Percentiles rank a stretch among this genome's conserved stretches.
Evolutionary conservation across 92 coral and sea anemone species (phyloP).

Genomic region (Nematostella vectensis): DNA sequence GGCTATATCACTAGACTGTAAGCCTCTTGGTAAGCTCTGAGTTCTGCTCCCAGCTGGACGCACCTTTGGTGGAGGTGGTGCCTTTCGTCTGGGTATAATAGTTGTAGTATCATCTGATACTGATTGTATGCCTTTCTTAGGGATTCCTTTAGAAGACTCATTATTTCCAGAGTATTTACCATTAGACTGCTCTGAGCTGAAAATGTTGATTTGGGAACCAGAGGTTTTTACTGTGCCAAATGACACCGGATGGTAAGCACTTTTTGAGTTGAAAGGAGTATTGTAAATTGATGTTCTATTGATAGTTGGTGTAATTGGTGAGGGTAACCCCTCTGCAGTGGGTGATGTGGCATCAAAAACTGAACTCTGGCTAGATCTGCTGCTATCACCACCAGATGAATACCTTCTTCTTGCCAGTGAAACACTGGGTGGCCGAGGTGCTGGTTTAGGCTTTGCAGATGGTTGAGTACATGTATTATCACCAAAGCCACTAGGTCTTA

Average conservation of each 20-base stretch:
- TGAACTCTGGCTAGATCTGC: neutral
- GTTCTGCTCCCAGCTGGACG: neutral
- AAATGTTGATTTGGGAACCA: neutral
- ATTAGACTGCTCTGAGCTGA: neutral
- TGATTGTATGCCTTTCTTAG: neutral
- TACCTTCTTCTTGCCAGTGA: neutral
- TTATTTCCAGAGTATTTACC: slow-evolving; percentile 18
- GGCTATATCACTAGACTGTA: neutral
- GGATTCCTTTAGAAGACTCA: slow-evolving; percentile 8
- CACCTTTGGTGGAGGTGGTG: slow-evolving; percentile 32
- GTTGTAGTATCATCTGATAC: slow-evolving; percentile 4
- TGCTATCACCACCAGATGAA: no score
- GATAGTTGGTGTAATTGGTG: neutral
- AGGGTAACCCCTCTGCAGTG: neutral
- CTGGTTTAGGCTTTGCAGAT: slow-evolving; percentile 26
- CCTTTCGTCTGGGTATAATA: slow-evolving; percentile 38
- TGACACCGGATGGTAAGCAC: slow-evolving; percentile 7
- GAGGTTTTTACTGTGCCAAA: slow-evolving; percentile 7
- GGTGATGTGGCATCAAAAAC: neutral
- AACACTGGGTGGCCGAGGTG: slow-evolving; percentile 25
- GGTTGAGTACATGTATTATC: slow-evolving; percentile 12
- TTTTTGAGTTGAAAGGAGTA: slow-evolving; percentile 12
- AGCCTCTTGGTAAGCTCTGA: neutral
- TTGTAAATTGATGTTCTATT: slow-evolving; percentile 14
- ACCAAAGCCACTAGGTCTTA: slow-evolving; percentile 8